Base-by-base conservation (phyloP, 53 echinoderm and acorn worm species). In the Astropecten irregularis region DNA sequence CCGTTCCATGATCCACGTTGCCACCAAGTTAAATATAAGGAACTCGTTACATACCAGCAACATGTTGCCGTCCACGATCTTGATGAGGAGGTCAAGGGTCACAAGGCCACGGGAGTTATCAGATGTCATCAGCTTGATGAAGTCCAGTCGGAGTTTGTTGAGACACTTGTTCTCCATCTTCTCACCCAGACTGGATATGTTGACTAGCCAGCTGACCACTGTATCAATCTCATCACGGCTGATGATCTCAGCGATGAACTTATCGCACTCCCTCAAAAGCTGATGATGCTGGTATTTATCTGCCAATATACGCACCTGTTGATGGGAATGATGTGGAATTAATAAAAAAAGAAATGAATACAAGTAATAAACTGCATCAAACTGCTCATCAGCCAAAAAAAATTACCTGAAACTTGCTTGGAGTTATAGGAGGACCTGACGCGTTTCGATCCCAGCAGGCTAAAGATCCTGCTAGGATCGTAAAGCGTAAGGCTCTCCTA, bases 201-300 rank as follows among this genome's bases (percentile, higher is more conserved):
- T 32, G 63, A 62, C 62, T 48, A 79, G 62, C 79, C 79, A 79
- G 33, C 30, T 26, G 62, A 79, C 61, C 3, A 79, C 13, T 28
- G 57, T 60, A 18, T 79, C 47, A 30, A 60, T 79, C 42, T 79
- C 61, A 7, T 79, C 79, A 19, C 61, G 60, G 42, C 30, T 39
- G 28, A 79, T 79, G 48, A 79, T 62, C 33, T 48, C 42, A 1
- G 1, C 16, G 62, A 79, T 47, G 62, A 61, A 93, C n/a, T 81
- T 81, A 2, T 88, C 82, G 40, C 93, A 93, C 0, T 88, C 64
- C 81, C 66, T 64, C 21, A 81, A 40, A 0, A 93, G 69, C 26
- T 87, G 84, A 4, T 71, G 60, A 11, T 91, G 85, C 62, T 91
- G 84, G 74, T 93, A 93, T 67, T 93, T 93, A 61, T 93, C 93